Evolutionary conservation across 2,888 invertebrate species (phyloP).

Genomic region (Parnassius smintheus): DNA sequence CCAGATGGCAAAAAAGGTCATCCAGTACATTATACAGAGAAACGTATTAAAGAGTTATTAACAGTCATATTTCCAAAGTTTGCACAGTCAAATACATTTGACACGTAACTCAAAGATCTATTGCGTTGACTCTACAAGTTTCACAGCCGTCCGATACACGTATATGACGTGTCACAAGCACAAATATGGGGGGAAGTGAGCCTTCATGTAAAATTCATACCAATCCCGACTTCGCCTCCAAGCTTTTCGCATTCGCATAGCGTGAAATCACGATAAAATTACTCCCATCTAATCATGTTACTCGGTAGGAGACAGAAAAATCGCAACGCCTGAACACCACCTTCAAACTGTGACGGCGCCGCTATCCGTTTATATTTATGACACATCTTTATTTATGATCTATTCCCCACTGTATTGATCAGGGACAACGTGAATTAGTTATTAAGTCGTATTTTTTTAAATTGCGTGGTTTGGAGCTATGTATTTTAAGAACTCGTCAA

Average conservation of each 20-base stretch:
- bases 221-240: conserved; percentile 44
- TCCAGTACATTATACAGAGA: neutral
- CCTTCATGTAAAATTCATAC: conserved; percentile 77
- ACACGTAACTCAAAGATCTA: conserved; percentile 5
- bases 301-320: conserved; percentile 43
- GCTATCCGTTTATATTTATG: conserved; percentile 30
- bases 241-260: conserved; percentile 44
- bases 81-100: neutral
- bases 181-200: conserved; percentile 40
- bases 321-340: conserved; percentile 39
- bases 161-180: conserved; percentile 62
- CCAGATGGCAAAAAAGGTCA: too few species aligned
- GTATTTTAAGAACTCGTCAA: too few species aligned
- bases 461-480: too few species aligned
- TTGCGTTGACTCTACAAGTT: conserved; percentile 36
- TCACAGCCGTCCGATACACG: conserved; percentile 48
- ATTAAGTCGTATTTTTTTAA: neutral
- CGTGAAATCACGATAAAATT: conserved; percentile 70
- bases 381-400: conserved; percentile 26
- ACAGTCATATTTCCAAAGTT: too few species aligned
- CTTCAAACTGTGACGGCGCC: conserved; percentile 27
- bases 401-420: conserved; percentile 6
- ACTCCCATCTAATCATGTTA: conserved; percentile 71
- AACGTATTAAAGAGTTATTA: neutral
- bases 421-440: conserved; percentile 6